Percentiles rank a stretch among this genome's conserved stretches.
Conservation (phyloP, 2,113 vertebrate genomes). For the Ptychochromis oligacanthus region DNA sequence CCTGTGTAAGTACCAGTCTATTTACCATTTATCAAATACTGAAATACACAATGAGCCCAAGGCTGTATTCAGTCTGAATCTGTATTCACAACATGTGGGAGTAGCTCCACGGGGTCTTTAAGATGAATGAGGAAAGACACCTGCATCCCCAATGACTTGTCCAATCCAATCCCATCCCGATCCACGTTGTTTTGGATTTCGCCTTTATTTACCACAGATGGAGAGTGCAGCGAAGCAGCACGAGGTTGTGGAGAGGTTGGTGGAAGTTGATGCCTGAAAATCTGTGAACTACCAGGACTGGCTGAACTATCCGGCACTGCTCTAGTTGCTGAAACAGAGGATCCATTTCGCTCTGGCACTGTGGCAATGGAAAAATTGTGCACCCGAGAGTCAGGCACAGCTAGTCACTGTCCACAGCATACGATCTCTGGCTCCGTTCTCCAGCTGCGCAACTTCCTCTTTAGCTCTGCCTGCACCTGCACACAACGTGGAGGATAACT, state of each 20-base stretch:
- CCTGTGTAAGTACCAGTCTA: neutral
- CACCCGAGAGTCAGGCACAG: constrained; percentile 24
- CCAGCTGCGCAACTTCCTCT: constrained; percentile 82
- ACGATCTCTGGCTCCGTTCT: constrained; percentile 65
- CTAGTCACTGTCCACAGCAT: constrained; percentile 80
- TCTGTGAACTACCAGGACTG: constrained; percentile 20
- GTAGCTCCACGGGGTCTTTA: constrained; percentile 61
- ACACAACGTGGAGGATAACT: neutral
- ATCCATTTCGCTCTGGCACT: constrained; percentile 46
- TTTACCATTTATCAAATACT: neutral
- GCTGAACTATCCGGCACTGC: constrained; percentile 27
- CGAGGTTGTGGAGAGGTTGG: neutral
- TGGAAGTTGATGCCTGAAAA: constrained; percentile 11
- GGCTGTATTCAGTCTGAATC: constrained; percentile 52
- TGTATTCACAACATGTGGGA: constrained; percentile 60
- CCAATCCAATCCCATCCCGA: neutral
- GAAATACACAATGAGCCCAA: neutral
- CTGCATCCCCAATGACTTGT: constrained; percentile 39
- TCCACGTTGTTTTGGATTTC: neutral
- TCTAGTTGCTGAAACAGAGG: constrained; percentile 11
- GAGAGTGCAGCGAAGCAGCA: constrained; percentile 18
- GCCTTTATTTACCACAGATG: neutral
- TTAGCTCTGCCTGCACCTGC: constrained; percentile 84
- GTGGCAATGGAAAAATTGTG: constrained; percentile 59
- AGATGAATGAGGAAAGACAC: constrained; percentile 67